These are phyloP conservation scores for Onychostoma macrolepis DNA, from an alignment of 2,113 vertebrate species.

Conservation along the genomic window DNA sequence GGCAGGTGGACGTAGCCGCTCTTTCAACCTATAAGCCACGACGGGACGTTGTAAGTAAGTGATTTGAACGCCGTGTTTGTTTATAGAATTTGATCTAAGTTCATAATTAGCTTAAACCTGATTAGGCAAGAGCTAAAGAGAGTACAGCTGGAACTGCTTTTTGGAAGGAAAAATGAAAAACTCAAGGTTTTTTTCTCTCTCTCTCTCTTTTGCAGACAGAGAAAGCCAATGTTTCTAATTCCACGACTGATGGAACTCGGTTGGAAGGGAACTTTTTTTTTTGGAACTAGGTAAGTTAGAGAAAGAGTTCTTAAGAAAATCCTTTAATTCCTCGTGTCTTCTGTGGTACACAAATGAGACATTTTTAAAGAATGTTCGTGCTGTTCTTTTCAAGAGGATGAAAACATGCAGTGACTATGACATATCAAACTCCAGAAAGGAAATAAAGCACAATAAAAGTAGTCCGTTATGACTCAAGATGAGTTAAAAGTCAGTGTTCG, in stretches of 20 bases:
- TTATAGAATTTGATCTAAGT: constrained; percentile 64
- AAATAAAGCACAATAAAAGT: background rate
- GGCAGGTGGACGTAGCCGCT: constrained; percentile 20
- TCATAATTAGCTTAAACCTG: constrained; percentile 63
- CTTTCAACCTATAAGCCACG: constrained; percentile 42
- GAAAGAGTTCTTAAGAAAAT: background rate
- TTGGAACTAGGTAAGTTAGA: background rate
- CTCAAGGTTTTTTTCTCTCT: background rate
- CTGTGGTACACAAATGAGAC: background rate
- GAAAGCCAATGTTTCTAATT: constrained; percentile 48
- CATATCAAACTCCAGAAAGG: background rate
- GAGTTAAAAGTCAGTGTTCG: background rate
- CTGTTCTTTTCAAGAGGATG: background rate
- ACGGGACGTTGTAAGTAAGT: constrained; percentile 46
- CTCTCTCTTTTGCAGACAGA: constrained; percentile 21
- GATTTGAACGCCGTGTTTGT: constrained; percentile 61
- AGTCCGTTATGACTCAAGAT: background rate
- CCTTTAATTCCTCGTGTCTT: background rate
- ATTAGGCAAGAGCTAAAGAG: constrained; percentile 52
- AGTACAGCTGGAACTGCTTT: constrained; percentile 58
- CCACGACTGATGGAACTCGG: constrained; percentile 34
- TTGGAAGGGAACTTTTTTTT: constrained; percentile 17
- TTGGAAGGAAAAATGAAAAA: constrained; percentile 36
- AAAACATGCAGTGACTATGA: background rate
- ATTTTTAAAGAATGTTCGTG: background rate